Percentiles rank a stretch among this genome's conserved stretches.
These are phyloP conservation scores for Fistularia commersonii DNA, from an alignment of 2,797 vertebrate genomes.

Conservation along the genomic window DNA sequence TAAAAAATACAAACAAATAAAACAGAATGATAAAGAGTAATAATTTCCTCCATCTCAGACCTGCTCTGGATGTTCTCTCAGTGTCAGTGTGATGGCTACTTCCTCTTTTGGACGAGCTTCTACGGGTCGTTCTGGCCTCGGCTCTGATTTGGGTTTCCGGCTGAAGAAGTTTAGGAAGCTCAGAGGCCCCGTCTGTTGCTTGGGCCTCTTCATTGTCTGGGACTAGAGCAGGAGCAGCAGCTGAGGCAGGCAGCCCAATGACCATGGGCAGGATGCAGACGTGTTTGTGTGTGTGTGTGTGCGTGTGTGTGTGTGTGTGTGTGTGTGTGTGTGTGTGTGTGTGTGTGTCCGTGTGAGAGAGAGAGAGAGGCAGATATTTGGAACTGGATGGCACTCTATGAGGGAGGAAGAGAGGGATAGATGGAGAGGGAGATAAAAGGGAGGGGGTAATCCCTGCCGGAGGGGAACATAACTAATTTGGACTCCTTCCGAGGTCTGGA, in stretches of 20 bases:
- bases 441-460: slow-evolving; percentile 62
- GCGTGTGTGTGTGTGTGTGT: slow-evolving; percentile 3
- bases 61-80: slow-evolving; percentile 65
- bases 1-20: too few species aligned
- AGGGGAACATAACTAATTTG: slow-evolving; percentile 61
- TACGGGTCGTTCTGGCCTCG: slow-evolving; percentile 53
- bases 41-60: slow-evolving; percentile 43
- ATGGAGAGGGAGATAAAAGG: slow-evolving; percentile 39
- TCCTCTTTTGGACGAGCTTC: slow-evolving; percentile 63
- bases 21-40: too few species aligned
- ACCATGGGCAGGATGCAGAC: slow-evolving; percentile 63
- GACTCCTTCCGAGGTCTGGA: slow-evolving; percentile 40
- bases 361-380: slow-evolving; percentile 15
- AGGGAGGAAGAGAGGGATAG: slow-evolving; percentile 44
- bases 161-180: slow-evolving; percentile 80
- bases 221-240: slow-evolving; percentile 45
- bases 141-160: slow-evolving; percentile 75
- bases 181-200: slow-evolving; percentile 71
- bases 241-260: slow-evolving; percentile 54
- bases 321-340: slow-evolving; percentile 5
- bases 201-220: slow-evolving; percentile 78
- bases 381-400: not conserved
- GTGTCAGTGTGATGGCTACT: slow-evolving; percentile 63
- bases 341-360: slow-evolving; percentile 3
- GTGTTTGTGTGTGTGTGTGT: slow-evolving; percentile 2